Base-by-base conservation (phyloP, 2,888 invertebrate genomes). In the Hypena proboscidalis region DNA sequence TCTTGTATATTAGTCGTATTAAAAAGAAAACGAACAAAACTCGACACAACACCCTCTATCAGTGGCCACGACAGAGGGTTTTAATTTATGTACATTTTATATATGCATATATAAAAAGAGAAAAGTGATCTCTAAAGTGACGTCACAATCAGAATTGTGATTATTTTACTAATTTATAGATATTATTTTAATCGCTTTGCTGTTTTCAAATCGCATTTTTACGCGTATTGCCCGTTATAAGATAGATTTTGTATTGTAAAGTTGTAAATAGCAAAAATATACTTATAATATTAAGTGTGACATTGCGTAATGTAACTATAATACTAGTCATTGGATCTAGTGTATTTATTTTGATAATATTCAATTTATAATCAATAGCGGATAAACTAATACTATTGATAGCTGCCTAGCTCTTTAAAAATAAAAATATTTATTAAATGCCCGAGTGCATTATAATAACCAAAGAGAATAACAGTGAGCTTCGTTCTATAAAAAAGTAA, bases 261-360 rank as follows among this genome's bases (percentile, higher is more conserved):
- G 63, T 65, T 70, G 58, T 71, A 72, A 62, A 70, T 66, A 71
- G 13, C 42, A 56, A 64, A 47, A 48, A 40, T 53, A 58, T 63
- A 70, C 73, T 67, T 66, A 73, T 55, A 47, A 48, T 48, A 74
- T 69, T 68, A 76, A 69, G 77, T 76, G 78, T 82, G 77, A 82
- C 72, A 75, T 78, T 74, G 64, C 74, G 74, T 83, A 75, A 70
- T 67, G 73, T 83, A 85, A 87, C 82, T 86, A 62, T 85, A 76
- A 77, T 83, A 86, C 90, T 90, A 90, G 90, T 90, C 90, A 90
- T 83, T 85, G 81, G n/a, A 85, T 90, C 90, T 90, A 90, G 90
- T 90, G 85, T 90, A 90, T 85, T 84, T 86, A 85, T 85, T 81
- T 79, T 74, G 71, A 67, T 67, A 67, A 69, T 69, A 65, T 70